Percentiles rank a stretch among this genome's conserved stretches.
Conservation (phyloP, 2,113 vertebrate species). For the Cygnus atratus region DNA sequence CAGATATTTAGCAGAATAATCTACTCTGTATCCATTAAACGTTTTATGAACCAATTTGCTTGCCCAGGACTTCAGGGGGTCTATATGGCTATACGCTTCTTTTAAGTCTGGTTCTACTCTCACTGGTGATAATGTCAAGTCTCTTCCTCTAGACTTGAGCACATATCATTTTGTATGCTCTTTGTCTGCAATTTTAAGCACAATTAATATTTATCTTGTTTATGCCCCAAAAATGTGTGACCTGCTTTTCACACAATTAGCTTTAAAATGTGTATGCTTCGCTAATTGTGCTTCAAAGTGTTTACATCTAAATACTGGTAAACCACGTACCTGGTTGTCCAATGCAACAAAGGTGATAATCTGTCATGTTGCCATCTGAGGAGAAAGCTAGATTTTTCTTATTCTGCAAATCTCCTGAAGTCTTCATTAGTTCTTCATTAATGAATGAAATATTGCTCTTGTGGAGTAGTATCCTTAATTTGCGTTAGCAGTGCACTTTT, state of each 20-base stretch:
- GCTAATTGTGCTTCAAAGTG: neutral
- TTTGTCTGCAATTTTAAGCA: neutral
- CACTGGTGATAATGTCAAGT: neutral
- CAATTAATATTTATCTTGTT: neutral
- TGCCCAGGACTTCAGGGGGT: neutral
- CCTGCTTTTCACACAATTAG: neutral
- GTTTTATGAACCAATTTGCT: neutral
- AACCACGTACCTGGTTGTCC: neutral
- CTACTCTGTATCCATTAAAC: neutral
- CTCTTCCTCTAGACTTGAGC: neutral
- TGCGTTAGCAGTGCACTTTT: neutral
- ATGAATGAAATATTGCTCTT: neutral
- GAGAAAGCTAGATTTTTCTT: neutral
- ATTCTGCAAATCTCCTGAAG: neutral
- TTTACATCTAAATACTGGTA: neutral
- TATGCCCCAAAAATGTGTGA: neutral
- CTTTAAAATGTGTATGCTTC: accelerated
- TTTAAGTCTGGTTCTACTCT: neutral
- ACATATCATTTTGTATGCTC: neutral
- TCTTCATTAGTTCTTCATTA: neutral
- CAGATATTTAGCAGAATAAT: neutral
- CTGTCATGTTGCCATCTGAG: neutral
- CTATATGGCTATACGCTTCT: neutral
- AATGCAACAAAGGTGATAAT: neutral
- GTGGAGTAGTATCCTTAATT: neutral